phyloP scores from a whole-genome alignment of 1,140 invertebrate species.

The Dufourea novaeangliae region DNA sequence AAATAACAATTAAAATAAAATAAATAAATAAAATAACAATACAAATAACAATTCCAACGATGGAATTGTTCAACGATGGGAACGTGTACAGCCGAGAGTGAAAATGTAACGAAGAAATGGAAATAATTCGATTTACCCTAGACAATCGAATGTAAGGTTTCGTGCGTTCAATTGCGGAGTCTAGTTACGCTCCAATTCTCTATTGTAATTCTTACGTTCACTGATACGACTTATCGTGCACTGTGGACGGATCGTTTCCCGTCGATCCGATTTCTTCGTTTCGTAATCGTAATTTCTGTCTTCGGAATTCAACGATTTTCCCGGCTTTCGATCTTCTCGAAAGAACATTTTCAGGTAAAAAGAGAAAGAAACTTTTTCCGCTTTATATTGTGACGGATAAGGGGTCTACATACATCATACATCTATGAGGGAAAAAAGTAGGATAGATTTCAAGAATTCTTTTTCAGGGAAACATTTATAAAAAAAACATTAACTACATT shows the following conservation, averaged over 20 bases:
- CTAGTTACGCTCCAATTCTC: slow-evolving; percentile 21
- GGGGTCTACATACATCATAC: too few relatives aligned
- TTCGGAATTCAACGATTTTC: background rate
- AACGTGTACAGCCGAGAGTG: background rate
- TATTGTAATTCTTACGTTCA: slow-evolving; percentile 1
- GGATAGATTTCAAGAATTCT: too few relatives aligned
- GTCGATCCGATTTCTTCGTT: background rate
- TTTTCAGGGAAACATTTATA: too few relatives aligned
- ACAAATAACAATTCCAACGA: too few relatives aligned
- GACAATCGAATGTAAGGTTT: slow-evolving; percentile 28
- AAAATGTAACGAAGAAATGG: background rate
- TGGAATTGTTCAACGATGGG: background rate
- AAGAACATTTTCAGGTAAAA: too few relatives aligned
- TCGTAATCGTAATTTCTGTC: background rate
- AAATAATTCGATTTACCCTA: slow-evolving; percentile 38
- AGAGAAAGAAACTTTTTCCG: too few relatives aligned
- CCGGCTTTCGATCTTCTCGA: too few relatives aligned
- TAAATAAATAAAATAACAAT: too few relatives aligned
- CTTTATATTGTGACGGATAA: too few relatives aligned
- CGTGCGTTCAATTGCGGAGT: slow-evolving; percentile 23
- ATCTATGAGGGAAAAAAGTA: too few relatives aligned
- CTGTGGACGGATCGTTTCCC: background rate
- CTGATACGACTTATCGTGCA: slow-evolving; percentile 5
- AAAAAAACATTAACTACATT: too few relatives aligned
- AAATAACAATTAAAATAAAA: too few relatives aligned